Conservation (phyloP, 2,888 invertebrate species). For the Troides oblongomaculatus region DNA sequence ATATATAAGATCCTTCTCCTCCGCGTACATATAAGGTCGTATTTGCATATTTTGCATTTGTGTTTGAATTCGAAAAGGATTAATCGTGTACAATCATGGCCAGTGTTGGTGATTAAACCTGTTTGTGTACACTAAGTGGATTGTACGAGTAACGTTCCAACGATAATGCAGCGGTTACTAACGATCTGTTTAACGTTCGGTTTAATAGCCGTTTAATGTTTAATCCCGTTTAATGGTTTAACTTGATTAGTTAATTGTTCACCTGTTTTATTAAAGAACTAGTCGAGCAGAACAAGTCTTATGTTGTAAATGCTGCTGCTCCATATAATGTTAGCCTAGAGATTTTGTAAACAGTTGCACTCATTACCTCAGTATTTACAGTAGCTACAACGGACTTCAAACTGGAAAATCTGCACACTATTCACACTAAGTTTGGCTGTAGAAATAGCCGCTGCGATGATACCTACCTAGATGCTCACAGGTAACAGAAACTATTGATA, state of each 20-base stretch:
- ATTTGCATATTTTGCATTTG: not conserved
- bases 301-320: too few relatives aligned
- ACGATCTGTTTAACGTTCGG: conserved; percentile 7
- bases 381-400: too few relatives aligned
- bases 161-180: conserved; percentile 11
- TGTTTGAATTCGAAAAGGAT: not conserved
- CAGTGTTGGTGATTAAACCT: not conserved
- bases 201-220: not conserved
- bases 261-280: not conserved
- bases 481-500: too few relatives aligned
- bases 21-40: too few relatives aligned
- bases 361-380: too few relatives aligned
- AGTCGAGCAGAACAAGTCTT: not conserved
- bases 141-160: conserved; percentile 5
- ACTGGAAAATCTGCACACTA: too few relatives aligned
- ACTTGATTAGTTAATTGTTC: not conserved
- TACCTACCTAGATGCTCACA: too few relatives aligned
- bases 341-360: too few relatives aligned
- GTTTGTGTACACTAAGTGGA: conserved; percentile 5
- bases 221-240: not conserved
- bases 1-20: not conserved
- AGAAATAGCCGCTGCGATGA: too few relatives aligned
- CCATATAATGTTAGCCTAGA: too few relatives aligned
- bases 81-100: not conserved
- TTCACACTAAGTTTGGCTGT: too few relatives aligned